These are phyloP conservation scores for Apogon talboti DNA, from an alignment of 2,797 vertebrate species.

Conservation along the genomic window DNA sequence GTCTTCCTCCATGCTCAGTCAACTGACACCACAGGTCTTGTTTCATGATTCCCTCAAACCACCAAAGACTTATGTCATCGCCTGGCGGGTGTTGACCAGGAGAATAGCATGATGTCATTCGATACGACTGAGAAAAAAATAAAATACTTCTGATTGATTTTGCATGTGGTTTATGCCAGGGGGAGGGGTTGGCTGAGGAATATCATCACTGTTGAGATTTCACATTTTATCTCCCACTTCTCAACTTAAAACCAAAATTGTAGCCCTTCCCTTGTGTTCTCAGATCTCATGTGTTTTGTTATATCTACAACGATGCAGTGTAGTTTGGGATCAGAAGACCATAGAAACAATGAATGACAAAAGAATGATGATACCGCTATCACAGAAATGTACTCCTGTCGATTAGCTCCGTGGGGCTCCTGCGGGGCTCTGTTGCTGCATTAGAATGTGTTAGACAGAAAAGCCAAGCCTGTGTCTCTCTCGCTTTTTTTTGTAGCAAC, in stretches of 20 bases:
- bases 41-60: slow-evolving; percentile 52
- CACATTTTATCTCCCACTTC: slow-evolving; percentile 30
- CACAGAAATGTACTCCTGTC: slow-evolving; percentile 44
- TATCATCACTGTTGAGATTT: slow-evolving; percentile 29
- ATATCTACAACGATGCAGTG: slow-evolving; percentile 19
- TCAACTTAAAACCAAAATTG: slow-evolving; percentile 14
- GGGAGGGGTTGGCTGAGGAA: not conserved
- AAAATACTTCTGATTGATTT: slow-evolving; percentile 47
- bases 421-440: slow-evolving; percentile 39
- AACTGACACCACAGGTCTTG: slow-evolving; percentile 51
- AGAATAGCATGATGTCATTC: slow-evolving; percentile 65
- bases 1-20: slow-evolving; percentile 34
- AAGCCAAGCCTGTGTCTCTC: slow-evolving; percentile 39
- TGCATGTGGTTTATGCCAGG: slow-evolving; percentile 33
- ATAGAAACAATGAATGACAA: slow-evolving; percentile 40
- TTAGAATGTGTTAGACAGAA: slow-evolving; percentile 61
- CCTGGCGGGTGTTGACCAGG: slow-evolving; percentile 53
- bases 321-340: slow-evolving; percentile 39
- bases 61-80: slow-evolving; percentile 47
- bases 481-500: slow-evolving; percentile 53
- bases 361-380: slow-evolving; percentile 35
- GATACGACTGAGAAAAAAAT: slow-evolving; percentile 27
- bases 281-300: slow-evolving; percentile 18
- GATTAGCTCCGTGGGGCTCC: slow-evolving; percentile 60
- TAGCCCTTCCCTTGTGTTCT: not conserved